phyloP scores from a whole-genome alignment of 1,140 invertebrate genomes.

The Geopemphigus sp. region DNA sequence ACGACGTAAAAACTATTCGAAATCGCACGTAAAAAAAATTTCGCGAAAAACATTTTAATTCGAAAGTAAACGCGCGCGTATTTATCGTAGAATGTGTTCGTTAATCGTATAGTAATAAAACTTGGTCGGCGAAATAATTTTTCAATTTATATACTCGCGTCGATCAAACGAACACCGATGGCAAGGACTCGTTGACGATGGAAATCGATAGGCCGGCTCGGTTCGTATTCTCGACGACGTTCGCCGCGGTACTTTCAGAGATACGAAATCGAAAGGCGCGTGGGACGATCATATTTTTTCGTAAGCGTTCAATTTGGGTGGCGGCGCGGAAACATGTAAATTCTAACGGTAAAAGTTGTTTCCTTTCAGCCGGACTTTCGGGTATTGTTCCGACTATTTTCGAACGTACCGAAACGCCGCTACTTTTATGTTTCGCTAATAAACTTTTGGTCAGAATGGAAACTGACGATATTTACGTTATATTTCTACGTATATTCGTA shows the following conservation, averaged over 20 bases:
- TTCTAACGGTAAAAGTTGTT: neutral
- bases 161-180: too few relatives aligned
- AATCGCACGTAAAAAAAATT: neutral
- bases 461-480: too few relatives aligned
- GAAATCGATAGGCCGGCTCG: too few relatives aligned
- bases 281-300: too few relatives aligned
- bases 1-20: neutral
- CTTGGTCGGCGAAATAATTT: too few relatives aligned
- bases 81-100: too few relatives aligned
- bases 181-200: too few relatives aligned
- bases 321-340: neutral
- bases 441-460: neutral
- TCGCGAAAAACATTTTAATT: slow-evolving; percentile 11
- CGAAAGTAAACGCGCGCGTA: neutral
- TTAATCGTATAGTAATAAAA: too few relatives aligned
- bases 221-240: too few relatives aligned
- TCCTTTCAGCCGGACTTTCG: neutral
- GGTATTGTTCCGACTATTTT: neutral
- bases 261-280: too few relatives aligned
- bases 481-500: neutral
- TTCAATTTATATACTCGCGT: too few relatives aligned
- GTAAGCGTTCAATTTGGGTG: neutral
- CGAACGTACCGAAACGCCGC: neutral
- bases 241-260: too few relatives aligned
- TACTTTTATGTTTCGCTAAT: neutral